A percentile compares a stretch with the other conserved stretches of the same genome.
Conservation (phyloP, 1,140 invertebrate species). For the Drosophila gunungcola region DNA sequence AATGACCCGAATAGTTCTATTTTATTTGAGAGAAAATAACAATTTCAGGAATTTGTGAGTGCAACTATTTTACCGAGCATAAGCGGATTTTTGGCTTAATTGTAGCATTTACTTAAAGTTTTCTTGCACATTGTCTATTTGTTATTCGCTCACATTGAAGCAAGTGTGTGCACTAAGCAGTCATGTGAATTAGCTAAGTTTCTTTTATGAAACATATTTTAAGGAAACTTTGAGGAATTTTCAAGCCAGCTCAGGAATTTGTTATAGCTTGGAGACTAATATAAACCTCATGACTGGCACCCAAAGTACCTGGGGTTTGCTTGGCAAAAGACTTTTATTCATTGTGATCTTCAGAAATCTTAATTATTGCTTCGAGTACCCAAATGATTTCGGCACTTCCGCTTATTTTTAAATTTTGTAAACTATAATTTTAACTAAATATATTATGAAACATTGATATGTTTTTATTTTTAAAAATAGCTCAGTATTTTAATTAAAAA, state of each 20-base stretch:
- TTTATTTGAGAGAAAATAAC: conserved; percentile 20
- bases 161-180: background rate
- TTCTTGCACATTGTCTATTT: background rate
- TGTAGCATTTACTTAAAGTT: conserved; percentile 2
- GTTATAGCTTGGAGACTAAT: background rate
- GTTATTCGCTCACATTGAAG: no score
- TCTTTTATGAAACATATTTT: background rate
- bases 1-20: background rate
- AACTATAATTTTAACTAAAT: no score
- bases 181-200: background rate
- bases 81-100: conserved; percentile 22
- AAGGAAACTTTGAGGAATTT: background rate
- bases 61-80: background rate
- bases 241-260: background rate
- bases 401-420: no score
- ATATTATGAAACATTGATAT: no score
- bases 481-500: no score
- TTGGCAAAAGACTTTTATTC: no score
- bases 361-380: no score
- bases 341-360: no score
- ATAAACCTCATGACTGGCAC: no score
- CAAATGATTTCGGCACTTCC: no score
- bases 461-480: no score
- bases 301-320: no score
- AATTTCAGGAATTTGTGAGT: background rate